phyloP scores from a whole-genome alignment of 2,888 invertebrate species.

The Antheraea yamamai region DNA sequence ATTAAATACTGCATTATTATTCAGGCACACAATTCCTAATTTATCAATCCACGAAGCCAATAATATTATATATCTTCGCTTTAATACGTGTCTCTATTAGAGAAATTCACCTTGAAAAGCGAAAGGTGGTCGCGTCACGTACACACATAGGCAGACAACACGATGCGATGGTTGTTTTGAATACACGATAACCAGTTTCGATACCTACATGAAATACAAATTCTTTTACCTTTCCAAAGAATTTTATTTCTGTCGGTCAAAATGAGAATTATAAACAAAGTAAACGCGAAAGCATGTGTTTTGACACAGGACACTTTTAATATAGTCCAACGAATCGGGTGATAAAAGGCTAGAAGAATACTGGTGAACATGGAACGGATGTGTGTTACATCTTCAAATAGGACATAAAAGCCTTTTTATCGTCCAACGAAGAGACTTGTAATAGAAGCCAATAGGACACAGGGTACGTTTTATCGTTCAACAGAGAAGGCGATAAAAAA shows the following conservation, averaged over 20 bases:
- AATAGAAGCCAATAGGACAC: too few species aligned
- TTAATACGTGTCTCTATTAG: conserved; percentile 51
- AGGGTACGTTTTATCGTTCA: too few species aligned
- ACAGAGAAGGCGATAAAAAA: too few species aligned
- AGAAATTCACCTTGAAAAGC: conserved; percentile 80
- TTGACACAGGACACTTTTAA: too few species aligned
- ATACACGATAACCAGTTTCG: not conserved
- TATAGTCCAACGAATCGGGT: too few species aligned
- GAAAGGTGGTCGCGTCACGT: conserved; percentile 64
- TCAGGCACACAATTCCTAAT: not conserved
- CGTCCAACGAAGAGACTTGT: too few species aligned
- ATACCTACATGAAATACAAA: not conserved
- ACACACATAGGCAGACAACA: conserved; percentile 16
- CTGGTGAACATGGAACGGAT: too few species aligned
- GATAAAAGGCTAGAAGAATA: too few species aligned
- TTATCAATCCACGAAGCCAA: not conserved
- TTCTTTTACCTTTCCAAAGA: not conserved
- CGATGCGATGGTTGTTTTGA: not conserved
- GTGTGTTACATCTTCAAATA: too few species aligned
- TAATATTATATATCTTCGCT: conserved; percentile 36
- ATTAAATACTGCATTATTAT: not conserved
- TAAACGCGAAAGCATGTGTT: not conserved
- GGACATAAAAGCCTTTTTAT: too few species aligned
- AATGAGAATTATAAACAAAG: not conserved
- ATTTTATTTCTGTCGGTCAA: not conserved